Evolutionary conservation across 1,140 invertebrate species (phyloP), one percentile per base, ranked within the genome.

Genomic region (Ptiloglossa arizonensis): DNA sequence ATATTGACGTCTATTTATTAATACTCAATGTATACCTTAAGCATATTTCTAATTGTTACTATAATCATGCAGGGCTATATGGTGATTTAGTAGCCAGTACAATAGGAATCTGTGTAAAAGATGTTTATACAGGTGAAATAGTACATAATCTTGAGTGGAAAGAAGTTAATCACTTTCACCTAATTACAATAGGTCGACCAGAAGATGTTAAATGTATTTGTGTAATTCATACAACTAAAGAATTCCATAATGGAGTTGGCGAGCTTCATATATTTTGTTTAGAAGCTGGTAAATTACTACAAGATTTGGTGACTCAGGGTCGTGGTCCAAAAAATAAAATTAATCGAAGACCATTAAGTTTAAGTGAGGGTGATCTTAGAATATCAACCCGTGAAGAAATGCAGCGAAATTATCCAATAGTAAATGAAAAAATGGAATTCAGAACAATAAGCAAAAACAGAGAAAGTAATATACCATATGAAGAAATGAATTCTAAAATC

Each of bases 141-240:
- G 81, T 91, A 50, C 88, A 91, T 19, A 88, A 80, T 29, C 92
- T 94, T 71, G 90, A 93, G 11, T 94, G 94, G 94, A 90, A 91
- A 27, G 93, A 94, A 29, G 90, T 94, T 48, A 90, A 90, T 56
- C 91, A 94, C 56, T 93, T 93, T 77, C 93, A 94, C 60, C 82
- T 94, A 50, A 89, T 93, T 24, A 91, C 91, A n/a, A 79, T 87
- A 3, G 90, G 90, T 19, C 90, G 89, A n/a, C 86, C 90, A 0
- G 92, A 93, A 44, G 94, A 94, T 80, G 93, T 94, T 4, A 93
- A 94, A 62, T 89, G 89, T 35, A 92, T 94, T 35, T 92, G 93
- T 77, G 92, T 94, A 1, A 92, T 94, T 46, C 93, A 94, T 50
- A 94, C 94, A 0, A 94, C 80, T 13, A 93, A 93, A 63, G 89